Percentiles rank a stretch among this genome's conserved stretches.
Evolutionary conservation across 1,140 invertebrate species (phyloP).

Genomic region (Ephestia elutella): DNA sequence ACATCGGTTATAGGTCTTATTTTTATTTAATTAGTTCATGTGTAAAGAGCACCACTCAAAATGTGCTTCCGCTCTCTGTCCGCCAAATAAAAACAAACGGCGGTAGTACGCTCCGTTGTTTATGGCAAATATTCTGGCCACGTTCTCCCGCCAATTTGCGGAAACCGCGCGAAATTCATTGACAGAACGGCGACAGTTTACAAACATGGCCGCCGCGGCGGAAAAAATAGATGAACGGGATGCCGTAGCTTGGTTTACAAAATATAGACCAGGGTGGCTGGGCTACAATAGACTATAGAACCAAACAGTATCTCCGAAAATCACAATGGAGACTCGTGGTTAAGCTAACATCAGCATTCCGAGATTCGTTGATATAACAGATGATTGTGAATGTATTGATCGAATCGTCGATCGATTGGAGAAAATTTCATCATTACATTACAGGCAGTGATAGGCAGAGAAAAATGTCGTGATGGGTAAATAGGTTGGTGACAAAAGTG

Average conservation of each 20-base stretch:
- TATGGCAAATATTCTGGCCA: not conserved
- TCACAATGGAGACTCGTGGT: not conserved
- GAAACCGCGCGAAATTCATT: slow-evolving; percentile 69
- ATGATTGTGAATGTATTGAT: not conserved
- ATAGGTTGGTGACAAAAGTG: too few species aligned
- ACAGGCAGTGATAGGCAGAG: too few species aligned
- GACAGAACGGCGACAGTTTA: slow-evolving; percentile 59
- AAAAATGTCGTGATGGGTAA: too few species aligned
- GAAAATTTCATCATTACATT: too few species aligned
- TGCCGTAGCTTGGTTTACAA: slow-evolving; percentile 16
- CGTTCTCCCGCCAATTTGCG: slow-evolving; percentile 49
- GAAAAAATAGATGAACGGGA: slow-evolving; percentile 20
- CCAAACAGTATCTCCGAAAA: not conserved
- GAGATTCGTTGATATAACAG: not conserved
- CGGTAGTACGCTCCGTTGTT: slow-evolving; percentile 1
- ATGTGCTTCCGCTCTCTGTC: not conserved
- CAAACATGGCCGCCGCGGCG: slow-evolving; percentile 49
- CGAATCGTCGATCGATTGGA: too few species aligned
- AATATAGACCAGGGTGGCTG: slow-evolving; percentile 13
- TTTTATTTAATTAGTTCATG: not conserved
- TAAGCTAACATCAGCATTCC: not conserved
- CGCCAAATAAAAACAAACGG: not conserved
- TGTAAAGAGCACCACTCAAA: not conserved
- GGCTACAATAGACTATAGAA: not conserved
- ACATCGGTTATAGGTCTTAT: too few species aligned